A percentile compares a stretch with the other conserved stretches of the same genome.
These are phyloP conservation scores for Rhagoletis zephyria DNA, from an alignment of 1,140 invertebrate genomes.

Conservation along the genomic window DNA sequence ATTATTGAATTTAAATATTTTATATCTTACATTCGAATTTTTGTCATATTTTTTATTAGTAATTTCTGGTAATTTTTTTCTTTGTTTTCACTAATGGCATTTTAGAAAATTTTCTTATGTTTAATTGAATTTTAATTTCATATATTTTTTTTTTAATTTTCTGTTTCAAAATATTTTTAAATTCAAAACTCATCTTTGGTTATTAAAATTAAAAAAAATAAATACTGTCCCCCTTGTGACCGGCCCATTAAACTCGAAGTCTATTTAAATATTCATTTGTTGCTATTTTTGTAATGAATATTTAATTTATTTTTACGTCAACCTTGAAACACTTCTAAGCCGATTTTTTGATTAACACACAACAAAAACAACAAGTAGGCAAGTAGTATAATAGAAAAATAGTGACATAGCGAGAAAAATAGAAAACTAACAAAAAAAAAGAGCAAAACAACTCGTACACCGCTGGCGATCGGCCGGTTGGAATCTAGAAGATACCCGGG, in stretches of 20 bases:
- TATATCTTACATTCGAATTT: too few relatives aligned
- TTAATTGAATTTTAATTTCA: too few relatives aligned
- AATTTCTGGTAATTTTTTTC: too few relatives aligned
- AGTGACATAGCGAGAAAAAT: constrained; percentile 32
- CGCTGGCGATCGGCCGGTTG: constrained; percentile 3
- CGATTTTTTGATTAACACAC: constrained; percentile 39
- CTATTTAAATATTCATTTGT: constrained; percentile 34
- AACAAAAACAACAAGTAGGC: constrained; percentile 28
- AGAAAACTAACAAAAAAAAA: background rate
- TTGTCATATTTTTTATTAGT: too few relatives aligned
- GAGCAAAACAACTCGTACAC: constrained; percentile 9
- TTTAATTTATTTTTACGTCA: constrained; percentile 53
- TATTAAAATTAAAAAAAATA: too few relatives aligned
- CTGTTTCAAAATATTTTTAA: too few relatives aligned
- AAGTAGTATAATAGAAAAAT: background rate
- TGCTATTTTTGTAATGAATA: constrained; percentile 39
- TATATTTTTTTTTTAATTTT: too few relatives aligned
- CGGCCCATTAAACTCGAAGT: background rate
- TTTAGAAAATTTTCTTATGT: too few relatives aligned
- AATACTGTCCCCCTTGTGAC: too few relatives aligned
- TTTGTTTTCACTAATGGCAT: too few relatives aligned
- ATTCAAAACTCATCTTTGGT: too few relatives aligned
- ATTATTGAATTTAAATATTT: too few relatives aligned
- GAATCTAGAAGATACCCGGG: background rate
- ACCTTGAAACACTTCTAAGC: constrained; percentile 56